These are phyloP conservation scores for Mimas tiliae DNA, from an alignment of 2,888 invertebrate species.

Conservation along the genomic window DNA sequence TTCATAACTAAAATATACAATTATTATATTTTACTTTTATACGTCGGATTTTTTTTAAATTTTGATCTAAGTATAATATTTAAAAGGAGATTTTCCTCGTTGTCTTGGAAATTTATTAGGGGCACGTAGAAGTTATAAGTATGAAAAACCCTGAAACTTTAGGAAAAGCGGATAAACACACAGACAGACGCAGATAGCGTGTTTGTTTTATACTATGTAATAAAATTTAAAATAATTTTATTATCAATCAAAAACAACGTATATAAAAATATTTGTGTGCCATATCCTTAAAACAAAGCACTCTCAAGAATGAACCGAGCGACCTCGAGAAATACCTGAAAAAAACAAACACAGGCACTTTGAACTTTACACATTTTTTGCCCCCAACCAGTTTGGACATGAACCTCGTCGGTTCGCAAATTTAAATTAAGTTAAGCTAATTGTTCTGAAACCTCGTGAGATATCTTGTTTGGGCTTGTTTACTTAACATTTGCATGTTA, in stretches of 20 bases:
- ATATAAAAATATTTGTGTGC: conserved; percentile 36
- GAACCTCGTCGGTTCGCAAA: conserved; percentile 53
- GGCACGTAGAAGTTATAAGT: too few relatives aligned
- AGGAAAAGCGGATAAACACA: too few relatives aligned
- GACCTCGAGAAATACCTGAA: conserved; percentile 67
- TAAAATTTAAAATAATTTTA: too few relatives aligned
- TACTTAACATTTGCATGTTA: conserved; percentile 8
- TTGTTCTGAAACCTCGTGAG: conserved; percentile 9
- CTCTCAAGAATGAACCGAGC: conserved; percentile 56
- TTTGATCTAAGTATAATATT: too few relatives aligned
- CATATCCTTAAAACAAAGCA: conserved; percentile 45
- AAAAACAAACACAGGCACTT: conserved; percentile 64
- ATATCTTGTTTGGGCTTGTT: conserved; percentile 8
- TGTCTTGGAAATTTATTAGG: too few relatives aligned
- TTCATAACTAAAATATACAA: too few relatives aligned
- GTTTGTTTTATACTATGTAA: too few relatives aligned
- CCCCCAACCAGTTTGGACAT: conserved; percentile 52
- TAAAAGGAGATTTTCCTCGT: too few relatives aligned
- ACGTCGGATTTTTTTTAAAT: too few relatives aligned
- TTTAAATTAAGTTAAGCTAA: conserved; percentile 41
- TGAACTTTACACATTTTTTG: conserved; percentile 71
- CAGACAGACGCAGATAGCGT: too few relatives aligned
- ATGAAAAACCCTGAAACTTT: too few relatives aligned
- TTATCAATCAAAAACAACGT: neutral
- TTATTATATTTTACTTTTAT: too few relatives aligned